These are phyloP conservation scores for Eulithis prunata DNA, from an alignment of 2,888 invertebrate species.

Conservation along the genomic window DNA sequence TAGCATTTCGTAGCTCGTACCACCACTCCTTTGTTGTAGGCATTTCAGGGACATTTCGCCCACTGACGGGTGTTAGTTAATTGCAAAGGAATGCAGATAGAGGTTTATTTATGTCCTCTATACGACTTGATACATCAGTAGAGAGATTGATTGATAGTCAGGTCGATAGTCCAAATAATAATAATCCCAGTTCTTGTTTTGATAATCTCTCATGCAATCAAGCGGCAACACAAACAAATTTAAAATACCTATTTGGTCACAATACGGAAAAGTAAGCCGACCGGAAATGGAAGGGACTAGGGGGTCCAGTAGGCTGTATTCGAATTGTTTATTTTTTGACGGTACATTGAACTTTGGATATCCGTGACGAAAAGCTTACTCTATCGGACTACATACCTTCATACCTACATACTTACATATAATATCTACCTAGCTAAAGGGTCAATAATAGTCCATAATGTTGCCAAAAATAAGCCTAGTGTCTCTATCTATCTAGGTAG, in stretches of 20 bases:
- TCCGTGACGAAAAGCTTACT: constrained; percentile 34
- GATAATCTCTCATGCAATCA: constrained; percentile 47
- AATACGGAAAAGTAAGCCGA: constrained; percentile 62
- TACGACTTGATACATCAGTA: constrained; percentile 31
- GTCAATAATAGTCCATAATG: too few species aligned
- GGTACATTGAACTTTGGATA: constrained; percentile 59
- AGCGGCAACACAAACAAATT: constrained; percentile 67
- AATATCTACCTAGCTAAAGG: too few species aligned
- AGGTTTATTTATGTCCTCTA: constrained; percentile 48
- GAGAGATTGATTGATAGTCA: too few species aligned
- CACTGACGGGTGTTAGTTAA: constrained; percentile 43
- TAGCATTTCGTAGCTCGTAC: constrained; percentile 17
- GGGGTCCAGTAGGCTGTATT: constrained; percentile 45
- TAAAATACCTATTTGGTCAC: constrained; percentile 59
- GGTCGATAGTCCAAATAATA: too few species aligned
- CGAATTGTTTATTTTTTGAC: constrained; percentile 60
- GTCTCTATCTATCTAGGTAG: too few species aligned
- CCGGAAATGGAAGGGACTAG: constrained; percentile 73
- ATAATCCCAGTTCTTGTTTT: background rate
- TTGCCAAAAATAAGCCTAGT: too few species aligned
- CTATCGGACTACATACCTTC: constrained; percentile 5
- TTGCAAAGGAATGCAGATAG: constrained; percentile 53
- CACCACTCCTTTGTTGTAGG: background rate
- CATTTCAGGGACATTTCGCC: constrained; percentile 51
- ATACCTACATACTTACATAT: too few species aligned